A percentile compares a stretch with the other conserved stretches of the same genome.
phyloP scores from a whole-genome alignment of 2,113 vertebrate genomes.

The Larimichthys polyactis region DNA sequence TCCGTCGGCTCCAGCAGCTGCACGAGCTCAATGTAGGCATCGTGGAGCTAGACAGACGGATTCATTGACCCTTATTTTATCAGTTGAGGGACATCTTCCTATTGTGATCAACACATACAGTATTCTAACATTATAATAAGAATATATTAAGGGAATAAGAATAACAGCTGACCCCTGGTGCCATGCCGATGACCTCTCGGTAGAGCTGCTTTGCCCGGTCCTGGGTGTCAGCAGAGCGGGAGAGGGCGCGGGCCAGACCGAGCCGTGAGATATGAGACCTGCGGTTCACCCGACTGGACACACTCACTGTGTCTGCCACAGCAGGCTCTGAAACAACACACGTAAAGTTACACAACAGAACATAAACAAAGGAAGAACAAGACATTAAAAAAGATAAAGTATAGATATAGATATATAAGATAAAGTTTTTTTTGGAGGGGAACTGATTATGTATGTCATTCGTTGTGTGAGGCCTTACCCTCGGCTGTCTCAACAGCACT shows the following conservation, averaged over 20 bases:
- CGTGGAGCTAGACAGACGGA: slow-evolving; percentile 67
- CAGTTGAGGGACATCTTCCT: neutral
- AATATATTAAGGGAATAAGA: neutral
- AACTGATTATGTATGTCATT: neutral
- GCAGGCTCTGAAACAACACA: slow-evolving; percentile 28
- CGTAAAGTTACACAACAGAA: neutral
- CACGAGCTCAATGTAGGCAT: slow-evolving; percentile 79
- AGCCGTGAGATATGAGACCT: slow-evolving; percentile 72
- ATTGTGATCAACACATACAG: neutral
- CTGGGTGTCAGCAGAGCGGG: slow-evolving; percentile 60
- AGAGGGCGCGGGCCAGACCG: slow-evolving; percentile 74
- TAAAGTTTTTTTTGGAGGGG: too few relatives aligned
- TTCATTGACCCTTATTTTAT: neutral
- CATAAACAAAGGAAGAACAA: neutral
- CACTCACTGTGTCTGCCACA: neutral
- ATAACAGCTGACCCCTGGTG: slow-evolving; percentile 69
- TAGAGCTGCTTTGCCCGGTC: slow-evolving; percentile 70
- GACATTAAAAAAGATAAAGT: too few relatives aligned
- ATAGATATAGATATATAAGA: too few relatives aligned
- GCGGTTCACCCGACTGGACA: slow-evolving; percentile 54
- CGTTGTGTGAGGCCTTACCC: slow-evolving; percentile 38
- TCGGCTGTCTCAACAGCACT: slow-evolving; percentile 14
- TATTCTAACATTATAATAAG: too few relatives aligned
- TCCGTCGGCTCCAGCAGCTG: slow-evolving; percentile 74
- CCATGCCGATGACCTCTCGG: slow-evolving; percentile 76